These are phyloP conservation scores for Ostrea edulis DNA, from an alignment of 1,140 invertebrate genomes.

Conservation along the genomic window DNA sequence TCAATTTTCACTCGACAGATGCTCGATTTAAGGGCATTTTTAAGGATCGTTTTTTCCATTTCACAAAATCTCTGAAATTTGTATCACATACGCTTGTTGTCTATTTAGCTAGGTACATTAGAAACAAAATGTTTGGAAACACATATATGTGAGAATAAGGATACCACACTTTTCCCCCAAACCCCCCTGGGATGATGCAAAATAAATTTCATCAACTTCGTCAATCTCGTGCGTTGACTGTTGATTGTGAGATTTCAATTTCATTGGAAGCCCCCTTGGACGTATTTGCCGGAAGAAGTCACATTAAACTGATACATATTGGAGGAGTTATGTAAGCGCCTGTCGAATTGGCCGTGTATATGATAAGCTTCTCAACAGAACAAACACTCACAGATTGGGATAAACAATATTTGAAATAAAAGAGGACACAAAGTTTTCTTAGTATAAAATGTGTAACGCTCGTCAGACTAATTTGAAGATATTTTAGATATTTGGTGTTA, in stretches of 20 bases:
- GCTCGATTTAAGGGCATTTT: background rate
- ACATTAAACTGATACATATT: constrained; percentile 32
- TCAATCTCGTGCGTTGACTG: background rate
- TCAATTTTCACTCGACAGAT: background rate
- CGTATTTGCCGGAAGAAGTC: constrained; percentile 27
- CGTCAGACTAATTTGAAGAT: background rate
- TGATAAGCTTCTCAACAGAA: background rate
- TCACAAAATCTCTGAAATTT: background rate
- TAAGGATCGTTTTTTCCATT: background rate
- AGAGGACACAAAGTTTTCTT: background rate
- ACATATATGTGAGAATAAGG: background rate
- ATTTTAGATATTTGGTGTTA: constrained; percentile 27
- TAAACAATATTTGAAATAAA: background rate
- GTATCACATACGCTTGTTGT: background rate
- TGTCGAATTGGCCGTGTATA: constrained; percentile 1
- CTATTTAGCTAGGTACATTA: background rate
- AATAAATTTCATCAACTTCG: background rate
- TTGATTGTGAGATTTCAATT: constrained; percentile 15
- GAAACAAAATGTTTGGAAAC: background rate
- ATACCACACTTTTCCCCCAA: background rate
- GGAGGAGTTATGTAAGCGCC: constrained; percentile 24
- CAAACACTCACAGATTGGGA: background rate
- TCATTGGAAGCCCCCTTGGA: background rate
- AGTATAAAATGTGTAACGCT: background rate
- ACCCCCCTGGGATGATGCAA: background rate